Percentiles rank a stretch among this genome's conserved stretches.
These are phyloP conservation scores for Busseola fusca DNA, from an alignment of 2,888 invertebrate genomes.

Conservation along the genomic window DNA sequence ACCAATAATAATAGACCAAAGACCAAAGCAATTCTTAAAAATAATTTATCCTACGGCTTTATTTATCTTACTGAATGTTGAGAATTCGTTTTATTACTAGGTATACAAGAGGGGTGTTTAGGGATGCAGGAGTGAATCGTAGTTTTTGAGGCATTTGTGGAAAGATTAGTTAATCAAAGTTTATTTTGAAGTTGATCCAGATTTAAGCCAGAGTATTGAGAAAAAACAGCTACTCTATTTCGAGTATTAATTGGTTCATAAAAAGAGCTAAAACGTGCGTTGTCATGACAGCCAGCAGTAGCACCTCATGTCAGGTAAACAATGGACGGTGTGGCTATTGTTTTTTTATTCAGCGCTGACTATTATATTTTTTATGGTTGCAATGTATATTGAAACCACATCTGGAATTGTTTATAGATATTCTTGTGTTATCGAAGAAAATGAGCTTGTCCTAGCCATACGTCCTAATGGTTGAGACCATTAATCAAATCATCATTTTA, in stretches of 20 bases:
- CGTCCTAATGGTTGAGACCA: too few relatives aligned
- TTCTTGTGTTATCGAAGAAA: not conserved
- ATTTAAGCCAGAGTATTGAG: slow-evolving; percentile 14
- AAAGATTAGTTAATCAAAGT: slow-evolving; percentile 23
- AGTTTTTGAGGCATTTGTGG: not conserved
- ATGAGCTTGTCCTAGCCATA: not conserved
- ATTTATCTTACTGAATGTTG: too few relatives aligned
- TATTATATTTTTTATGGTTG: slow-evolving; percentile 14
- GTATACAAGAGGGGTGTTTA: too few relatives aligned
- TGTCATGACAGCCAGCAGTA: slow-evolving; percentile 37
- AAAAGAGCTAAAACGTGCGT: slow-evolving; percentile 36
- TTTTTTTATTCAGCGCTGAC: slow-evolving; percentile 28
- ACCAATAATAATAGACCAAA: not conserved
- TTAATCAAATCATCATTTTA: too few relatives aligned
- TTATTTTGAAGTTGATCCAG: slow-evolving; percentile 37
- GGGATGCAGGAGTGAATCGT: too few relatives aligned
- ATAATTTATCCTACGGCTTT: too few relatives aligned
- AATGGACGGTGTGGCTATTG: slow-evolving; percentile 31
- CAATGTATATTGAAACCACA: slow-evolving; percentile 6
- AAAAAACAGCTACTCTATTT: slow-evolving; percentile 43
- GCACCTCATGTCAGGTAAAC: slow-evolving; percentile 36
- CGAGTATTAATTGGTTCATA: slow-evolving; percentile 45
- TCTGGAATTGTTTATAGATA: not conserved
- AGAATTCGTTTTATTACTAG: too few relatives aligned
- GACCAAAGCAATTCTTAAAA: not conserved